These are phyloP conservation scores for Mylabris phalerata DNA, from an alignment of 1,140 invertebrate species.

Conservation along the genomic window DNA sequence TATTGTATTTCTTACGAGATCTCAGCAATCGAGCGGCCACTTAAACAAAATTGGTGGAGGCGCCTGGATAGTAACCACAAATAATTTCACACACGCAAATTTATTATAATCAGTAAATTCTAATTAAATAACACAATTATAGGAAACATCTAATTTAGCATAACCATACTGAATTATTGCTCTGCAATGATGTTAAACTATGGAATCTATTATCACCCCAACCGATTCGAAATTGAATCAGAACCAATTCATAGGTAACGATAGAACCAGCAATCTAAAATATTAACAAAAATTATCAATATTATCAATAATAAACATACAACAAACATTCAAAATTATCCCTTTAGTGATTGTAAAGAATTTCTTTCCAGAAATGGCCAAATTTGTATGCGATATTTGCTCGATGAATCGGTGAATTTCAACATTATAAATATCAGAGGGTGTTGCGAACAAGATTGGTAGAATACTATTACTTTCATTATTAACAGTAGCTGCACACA, in stretches of 20 bases:
- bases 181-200: no score
- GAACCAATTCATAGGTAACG: background rate
- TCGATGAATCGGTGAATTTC: background rate
- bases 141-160: no score
- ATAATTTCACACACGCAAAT: no score
- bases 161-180: no score
- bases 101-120: no score
- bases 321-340: background rate
- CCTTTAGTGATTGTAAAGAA: background rate
- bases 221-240: background rate
- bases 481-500: background rate
- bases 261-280: background rate
- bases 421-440: background rate
- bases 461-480: background rate
- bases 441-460: background rate
- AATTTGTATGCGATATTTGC: background rate
- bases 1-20: no score
- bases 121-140: no score
- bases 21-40: no score
- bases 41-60: no score
- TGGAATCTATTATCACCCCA: background rate
- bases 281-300: background rate
- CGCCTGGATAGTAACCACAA: no score
- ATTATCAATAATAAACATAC: background rate
- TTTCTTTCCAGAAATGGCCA: background rate